A percentile compares a stretch with the other conserved stretches of the same genome.
These are phyloP conservation scores for Calcarius ornatus DNA, from an alignment of 2,113 vertebrate genomes.

Conservation along the genomic window DNA sequence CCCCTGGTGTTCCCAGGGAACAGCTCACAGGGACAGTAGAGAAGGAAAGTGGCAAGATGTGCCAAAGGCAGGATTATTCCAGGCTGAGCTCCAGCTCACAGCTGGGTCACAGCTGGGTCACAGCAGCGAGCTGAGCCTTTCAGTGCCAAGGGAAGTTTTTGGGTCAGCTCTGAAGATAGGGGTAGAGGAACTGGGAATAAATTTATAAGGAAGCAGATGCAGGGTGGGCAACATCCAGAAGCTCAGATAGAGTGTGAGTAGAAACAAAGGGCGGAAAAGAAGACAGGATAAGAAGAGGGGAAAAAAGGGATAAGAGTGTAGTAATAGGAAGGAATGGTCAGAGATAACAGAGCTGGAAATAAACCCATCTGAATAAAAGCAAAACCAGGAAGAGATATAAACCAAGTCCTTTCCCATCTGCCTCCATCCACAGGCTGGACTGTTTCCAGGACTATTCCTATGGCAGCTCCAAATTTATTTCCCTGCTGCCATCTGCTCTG, in stretches of 20 bases:
- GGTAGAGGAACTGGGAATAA: not conserved
- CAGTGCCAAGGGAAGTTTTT: not conserved
- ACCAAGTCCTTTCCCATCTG: not conserved
- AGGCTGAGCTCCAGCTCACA: not conserved
- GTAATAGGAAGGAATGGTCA: not conserved
- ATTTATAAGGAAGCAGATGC: not conserved
- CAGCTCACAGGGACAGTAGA: not conserved
- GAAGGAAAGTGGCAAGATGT: rapidly evolving
- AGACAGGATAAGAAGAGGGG: not conserved
- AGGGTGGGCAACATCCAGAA: not conserved
- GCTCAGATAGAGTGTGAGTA: not conserved
- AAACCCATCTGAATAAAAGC: not conserved
- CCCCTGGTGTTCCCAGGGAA: not conserved
- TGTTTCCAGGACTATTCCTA: conserved; percentile 58
- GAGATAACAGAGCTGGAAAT: not conserved
- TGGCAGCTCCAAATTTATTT: conserved; percentile 52
- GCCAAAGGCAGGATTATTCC: not conserved
- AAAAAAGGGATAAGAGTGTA: not conserved
- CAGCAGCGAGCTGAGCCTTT: not conserved
- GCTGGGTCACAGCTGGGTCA: not conserved
- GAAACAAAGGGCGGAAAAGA: not conserved
- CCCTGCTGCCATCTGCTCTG: conserved; percentile 67
- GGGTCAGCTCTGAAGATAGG: not conserved
- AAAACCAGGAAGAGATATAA: not conserved
- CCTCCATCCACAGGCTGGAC: not conserved